A percentile compares a stretch with the other conserved stretches of the same genome.
phyloP scores from a whole-genome alignment of 2,797 vertebrate species.

The Hoplostethus mediterraneus region DNA sequence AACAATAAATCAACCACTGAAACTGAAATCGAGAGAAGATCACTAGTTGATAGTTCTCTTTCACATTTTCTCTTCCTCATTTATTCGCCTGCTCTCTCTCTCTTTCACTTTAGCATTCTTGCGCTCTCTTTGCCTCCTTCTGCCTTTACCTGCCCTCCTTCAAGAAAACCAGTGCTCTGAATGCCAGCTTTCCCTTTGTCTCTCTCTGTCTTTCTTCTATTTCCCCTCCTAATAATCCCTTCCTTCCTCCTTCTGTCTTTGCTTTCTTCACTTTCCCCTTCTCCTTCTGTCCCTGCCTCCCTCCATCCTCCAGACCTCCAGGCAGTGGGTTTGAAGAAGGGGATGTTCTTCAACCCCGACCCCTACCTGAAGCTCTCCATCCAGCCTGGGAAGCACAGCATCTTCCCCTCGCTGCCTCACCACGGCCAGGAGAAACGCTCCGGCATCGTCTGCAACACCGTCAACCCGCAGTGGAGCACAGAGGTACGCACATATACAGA shows the following conservation, averaged over 20 bases:
- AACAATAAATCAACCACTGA: too few species aligned
- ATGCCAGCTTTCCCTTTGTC: too few species aligned
- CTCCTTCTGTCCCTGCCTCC: background rate
- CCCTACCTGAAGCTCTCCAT: conserved; percentile 98
- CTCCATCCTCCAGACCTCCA: conserved; percentile 88
- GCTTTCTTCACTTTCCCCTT: background rate
- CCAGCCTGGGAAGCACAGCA: conserved; percentile 97
- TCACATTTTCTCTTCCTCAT: too few species aligned
- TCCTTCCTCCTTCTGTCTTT: background rate
- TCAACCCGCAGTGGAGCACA: conserved; percentile 92
- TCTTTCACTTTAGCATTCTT: too few species aligned
- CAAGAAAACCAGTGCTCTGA: too few species aligned
- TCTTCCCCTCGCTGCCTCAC: conserved; percentile 95
- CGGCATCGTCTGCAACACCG: conserved; percentile 91
- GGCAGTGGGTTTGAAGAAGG: conserved; percentile 96
- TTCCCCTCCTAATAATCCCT: too few species aligned
- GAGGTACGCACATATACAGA: conserved; percentile 66
- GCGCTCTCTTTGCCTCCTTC: too few species aligned
- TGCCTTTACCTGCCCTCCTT: too few species aligned
- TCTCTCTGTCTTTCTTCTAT: too few species aligned
- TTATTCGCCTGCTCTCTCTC: too few species aligned
- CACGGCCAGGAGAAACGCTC: conserved; percentile 98
- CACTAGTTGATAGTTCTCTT: too few species aligned
- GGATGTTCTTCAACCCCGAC: conserved; percentile 99
- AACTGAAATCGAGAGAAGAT: too few species aligned